phyloP scores from a whole-genome alignment of 2,113 vertebrate genomes.

The Sinocyclocheilus anshuiensis region DNA sequence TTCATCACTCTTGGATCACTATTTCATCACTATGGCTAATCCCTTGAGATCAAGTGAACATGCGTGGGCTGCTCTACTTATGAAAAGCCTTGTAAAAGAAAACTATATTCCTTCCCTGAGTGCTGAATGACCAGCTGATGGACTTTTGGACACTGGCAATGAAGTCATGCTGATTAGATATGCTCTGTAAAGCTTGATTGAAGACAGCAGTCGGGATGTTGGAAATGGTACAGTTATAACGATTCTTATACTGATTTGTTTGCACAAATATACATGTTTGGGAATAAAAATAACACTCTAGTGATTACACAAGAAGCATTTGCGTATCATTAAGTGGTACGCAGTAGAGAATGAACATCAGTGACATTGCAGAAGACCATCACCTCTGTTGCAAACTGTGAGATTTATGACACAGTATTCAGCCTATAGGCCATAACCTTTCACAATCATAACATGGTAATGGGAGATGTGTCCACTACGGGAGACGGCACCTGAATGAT shows the following conservation, averaged over 20 bases:
- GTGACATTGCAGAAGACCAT: constrained; percentile 32
- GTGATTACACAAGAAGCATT: not conserved
- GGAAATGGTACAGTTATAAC: not conserved
- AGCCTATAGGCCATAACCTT: constrained; percentile 72
- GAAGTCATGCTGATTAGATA: constrained; percentile 30
- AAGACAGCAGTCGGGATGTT: constrained; percentile 17
- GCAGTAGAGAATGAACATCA: constrained; percentile 1
- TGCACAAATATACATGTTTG: not conserved
- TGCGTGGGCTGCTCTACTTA: constrained; percentile 30
- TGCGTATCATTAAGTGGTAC: not conserved
- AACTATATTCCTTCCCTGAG: constrained; percentile 12
- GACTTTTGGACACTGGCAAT: constrained; percentile 38
- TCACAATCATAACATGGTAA: constrained; percentile 59
- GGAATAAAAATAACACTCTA: not conserved
- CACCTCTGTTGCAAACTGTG: constrained; percentile 24
- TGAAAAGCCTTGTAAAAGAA: constrained; percentile 37
- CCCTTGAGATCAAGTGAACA: constrained; percentile 34
- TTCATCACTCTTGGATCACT: constrained; percentile 10
- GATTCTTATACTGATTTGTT: not conserved
- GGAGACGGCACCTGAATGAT: constrained; percentile 23
- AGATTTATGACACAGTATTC: constrained; percentile 55
- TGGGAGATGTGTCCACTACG: constrained; percentile 73
- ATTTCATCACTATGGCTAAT: not conserved
- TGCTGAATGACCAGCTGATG: constrained; percentile 35
- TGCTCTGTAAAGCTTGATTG: constrained; percentile 28